phyloP scores from a whole-genome alignment of 2,888 invertebrate species.

The Drosophila multiciliata region DNA sequence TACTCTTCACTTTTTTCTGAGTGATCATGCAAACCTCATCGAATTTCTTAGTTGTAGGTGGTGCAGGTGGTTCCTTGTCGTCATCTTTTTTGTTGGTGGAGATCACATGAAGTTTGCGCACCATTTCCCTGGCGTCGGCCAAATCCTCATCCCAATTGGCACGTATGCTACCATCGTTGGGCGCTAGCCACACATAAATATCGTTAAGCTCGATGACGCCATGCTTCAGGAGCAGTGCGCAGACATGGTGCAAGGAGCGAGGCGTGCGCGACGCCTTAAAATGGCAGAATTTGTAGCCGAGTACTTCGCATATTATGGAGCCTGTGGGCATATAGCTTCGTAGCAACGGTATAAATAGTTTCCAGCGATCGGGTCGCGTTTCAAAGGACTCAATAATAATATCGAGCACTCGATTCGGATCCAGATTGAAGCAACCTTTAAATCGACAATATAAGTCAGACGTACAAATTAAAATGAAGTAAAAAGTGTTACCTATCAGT shows the following conservation, averaged over 20 bases:
- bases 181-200: conserved; percentile 95
- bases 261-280: conserved; percentile 88
- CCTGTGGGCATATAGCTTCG: conserved; percentile 95
- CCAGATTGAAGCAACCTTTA: conserved; percentile 98
- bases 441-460: background rate
- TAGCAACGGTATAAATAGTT: conserved; percentile 94
- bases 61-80: conserved; percentile 91
- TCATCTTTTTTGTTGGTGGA: conserved; percentile 88
- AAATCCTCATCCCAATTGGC: conserved; percentile 93
- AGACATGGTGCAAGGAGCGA: conserved; percentile 93
- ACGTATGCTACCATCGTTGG: conserved; percentile 92
- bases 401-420: conserved; percentile 98
- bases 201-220: conserved; percentile 93
- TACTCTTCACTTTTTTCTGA: background rate
- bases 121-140: conserved; percentile 93
- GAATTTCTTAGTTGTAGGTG: conserved; percentile 89
- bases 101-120: conserved; percentile 93
- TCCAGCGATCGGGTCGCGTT: conserved; percentile 91
- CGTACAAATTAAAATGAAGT: background rate
- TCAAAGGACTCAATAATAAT: conserved; percentile 98
- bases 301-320: conserved; percentile 95
- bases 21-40: conserved; percentile 86
- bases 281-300: conserved; percentile 96
- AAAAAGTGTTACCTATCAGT: conserved; percentile 90
- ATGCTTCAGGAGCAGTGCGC: conserved; percentile 95